These are phyloP conservation scores for Trachelus tabidus DNA, from an alignment of 2,888 invertebrate genomes.

Conservation along the genomic window DNA sequence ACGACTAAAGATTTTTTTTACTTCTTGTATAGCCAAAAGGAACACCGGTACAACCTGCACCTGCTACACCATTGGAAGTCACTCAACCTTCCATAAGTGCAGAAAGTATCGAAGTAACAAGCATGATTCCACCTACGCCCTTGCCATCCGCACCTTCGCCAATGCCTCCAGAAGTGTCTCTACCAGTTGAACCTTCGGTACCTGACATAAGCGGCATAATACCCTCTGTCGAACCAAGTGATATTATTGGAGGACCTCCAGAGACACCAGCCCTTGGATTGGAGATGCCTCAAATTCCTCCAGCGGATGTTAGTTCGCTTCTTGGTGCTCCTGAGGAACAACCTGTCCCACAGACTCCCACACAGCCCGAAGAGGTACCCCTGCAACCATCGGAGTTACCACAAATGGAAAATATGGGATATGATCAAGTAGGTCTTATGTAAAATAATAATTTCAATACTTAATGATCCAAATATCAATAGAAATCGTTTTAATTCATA, in stretches of 20 bases:
- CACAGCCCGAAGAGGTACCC: constrained; percentile 57
- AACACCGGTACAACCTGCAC: neutral
- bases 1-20: neutral
- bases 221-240: constrained; percentile 48
- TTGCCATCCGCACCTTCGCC: constrained; percentile 47
- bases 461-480: neutral
- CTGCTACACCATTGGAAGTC: constrained; percentile 38
- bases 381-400: constrained; percentile 52
- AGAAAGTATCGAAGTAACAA: constrained; percentile 40
- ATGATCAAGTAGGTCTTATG: constrained; percentile 66
- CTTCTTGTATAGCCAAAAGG: neutral
- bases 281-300: constrained; percentile 60
- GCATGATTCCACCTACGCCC: constrained; percentile 41
- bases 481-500: neutral
- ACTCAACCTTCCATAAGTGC: constrained; percentile 44
- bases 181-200: constrained; percentile 53
- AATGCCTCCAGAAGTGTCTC: constrained; percentile 48
- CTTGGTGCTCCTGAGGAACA: constrained; percentile 48
- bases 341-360: constrained; percentile 20
- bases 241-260: constrained; percentile 61
- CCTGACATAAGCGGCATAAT: constrained; percentile 56
- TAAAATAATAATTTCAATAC: neutral
- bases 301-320: constrained; percentile 52
- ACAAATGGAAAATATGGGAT: constrained; percentile 74
- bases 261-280: constrained; percentile 54